Evolutionary conservation across 2,797 vertebrate genomes (phyloP).

Genomic region (Lacerta agilis): DNA sequence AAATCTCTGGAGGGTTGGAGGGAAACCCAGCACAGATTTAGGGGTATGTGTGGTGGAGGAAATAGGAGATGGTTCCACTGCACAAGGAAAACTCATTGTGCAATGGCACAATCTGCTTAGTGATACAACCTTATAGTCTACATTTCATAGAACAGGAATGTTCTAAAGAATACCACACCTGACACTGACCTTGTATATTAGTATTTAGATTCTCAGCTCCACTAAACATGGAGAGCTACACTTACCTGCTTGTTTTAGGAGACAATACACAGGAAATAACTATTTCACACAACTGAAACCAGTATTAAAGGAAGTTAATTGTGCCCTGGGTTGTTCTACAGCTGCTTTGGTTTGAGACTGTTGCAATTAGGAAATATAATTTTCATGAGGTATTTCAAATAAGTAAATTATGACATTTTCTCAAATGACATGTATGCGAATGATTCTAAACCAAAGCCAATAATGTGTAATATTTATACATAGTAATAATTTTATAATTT

Average conservation of each 20-base stretch:
- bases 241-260: conserved; percentile 25
- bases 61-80: too few relatives aligned
- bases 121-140: conserved; percentile 48
- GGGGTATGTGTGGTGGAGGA: too few relatives aligned
- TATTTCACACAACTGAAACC: conserved; percentile 67
- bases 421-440: conserved; percentile 78
- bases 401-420: conserved; percentile 71
- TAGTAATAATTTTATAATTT: conserved; percentile 84
- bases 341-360: conserved; percentile 73
- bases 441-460: conserved; percentile 84
- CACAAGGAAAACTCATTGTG: too few relatives aligned
- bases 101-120: too few relatives aligned
- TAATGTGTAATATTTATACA: conserved; percentile 85
- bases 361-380: conserved; percentile 61
- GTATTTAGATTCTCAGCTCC: conserved; percentile 52
- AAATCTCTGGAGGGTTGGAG: too few relatives aligned
- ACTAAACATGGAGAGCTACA: conserved; percentile 28
- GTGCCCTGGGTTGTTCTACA: conserved; percentile 42
- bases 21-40: too few relatives aligned
- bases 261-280: conserved; percentile 68
- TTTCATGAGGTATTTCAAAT: conserved; percentile 59
- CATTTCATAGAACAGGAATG: conserved; percentile 59
- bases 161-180: conserved; percentile 59
- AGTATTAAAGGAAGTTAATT: conserved; percentile 64
- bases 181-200: conserved; percentile 51